phyloP scores from a whole-genome alignment of 2,113 vertebrate genomes.

The Puma concolor region DNA sequence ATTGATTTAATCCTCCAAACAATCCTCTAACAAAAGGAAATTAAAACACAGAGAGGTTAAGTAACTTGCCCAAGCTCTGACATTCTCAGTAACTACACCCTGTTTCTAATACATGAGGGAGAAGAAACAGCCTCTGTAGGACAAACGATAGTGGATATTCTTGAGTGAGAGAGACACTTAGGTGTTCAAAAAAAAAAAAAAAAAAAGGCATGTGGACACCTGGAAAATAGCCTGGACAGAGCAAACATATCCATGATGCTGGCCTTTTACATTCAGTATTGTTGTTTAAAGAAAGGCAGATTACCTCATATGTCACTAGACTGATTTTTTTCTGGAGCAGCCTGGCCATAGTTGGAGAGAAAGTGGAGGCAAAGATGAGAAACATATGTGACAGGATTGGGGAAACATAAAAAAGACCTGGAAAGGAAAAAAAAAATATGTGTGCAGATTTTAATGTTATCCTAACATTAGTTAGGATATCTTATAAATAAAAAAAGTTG shows the following conservation, averaged over 20 bases:
- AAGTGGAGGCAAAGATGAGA: slow-evolving; percentile 29
- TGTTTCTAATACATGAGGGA: neutral
- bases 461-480: neutral
- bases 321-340: neutral
- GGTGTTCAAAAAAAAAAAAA: neutral
- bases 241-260: neutral
- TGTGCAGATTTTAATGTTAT: neutral
- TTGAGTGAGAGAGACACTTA: neutral
- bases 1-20: neutral
- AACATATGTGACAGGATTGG: neutral
- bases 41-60: neutral
- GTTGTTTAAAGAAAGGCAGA: neutral
- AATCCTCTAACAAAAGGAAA: neutral
- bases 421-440: neutral
- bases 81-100: neutral
- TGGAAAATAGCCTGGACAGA: neutral
- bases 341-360: neutral
- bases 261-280: neutral
- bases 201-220: neutral
- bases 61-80: neutral
- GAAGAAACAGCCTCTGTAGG: neutral
- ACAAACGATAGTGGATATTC: neutral
- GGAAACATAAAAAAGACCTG: neutral
- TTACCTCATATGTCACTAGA: neutral
- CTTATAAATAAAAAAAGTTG: neutral